Evolutionary conservation across 2,888 invertebrate genomes (phyloP), one percentile per base, ranked within the genome.

Genomic region (Myopa tessellatipennis): DNA sequence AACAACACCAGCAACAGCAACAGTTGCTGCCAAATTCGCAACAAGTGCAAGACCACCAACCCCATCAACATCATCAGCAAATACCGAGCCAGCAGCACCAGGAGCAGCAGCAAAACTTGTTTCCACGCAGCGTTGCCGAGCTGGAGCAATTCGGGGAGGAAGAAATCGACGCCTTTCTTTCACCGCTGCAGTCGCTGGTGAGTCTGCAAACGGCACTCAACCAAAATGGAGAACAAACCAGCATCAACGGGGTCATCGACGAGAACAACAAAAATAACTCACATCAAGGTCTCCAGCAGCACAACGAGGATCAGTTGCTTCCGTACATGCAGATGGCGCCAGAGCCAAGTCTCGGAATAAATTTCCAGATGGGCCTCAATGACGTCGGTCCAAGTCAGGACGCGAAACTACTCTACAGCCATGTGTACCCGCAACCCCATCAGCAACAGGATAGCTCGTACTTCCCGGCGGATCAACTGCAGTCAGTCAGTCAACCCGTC

Each of bases 251-350:
- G 65, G 81, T 45, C 65, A 75, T 75, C 63, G 80, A 74, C 40
- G 79, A 67, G 7, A 78, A 74, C 18, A 82, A 65, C 61, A 80
- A 71, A 14, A 79, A 65, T 38, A 73, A n/a, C 72, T 38, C 58
- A 55, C 69, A 50, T 12, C 71, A 76, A n/a, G 67, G 71, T 3
- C 82, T 82, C 3, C 85, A 82, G 50, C 81, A 82, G 8, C 81
- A 84, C 45, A 87, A 86, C 55, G 88, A 88, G 61, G 88, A 88
- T 52, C 88, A 86, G 4, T 81, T 89, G 70, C 81, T 89, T 3
- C 87, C 88, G 7, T 89, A 88, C 78, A 88, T 89, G 87, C 88
- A 89, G 83, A 82, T 89, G 80, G 84, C 86, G 67, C 82, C 88
- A 3, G 87, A 85, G 26, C 83, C 88, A 58, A 84, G 83, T 80